Evolutionary conservation across 1,140 invertebrate species (phyloP).

Genomic region (Drosophila littoralis): DNA sequence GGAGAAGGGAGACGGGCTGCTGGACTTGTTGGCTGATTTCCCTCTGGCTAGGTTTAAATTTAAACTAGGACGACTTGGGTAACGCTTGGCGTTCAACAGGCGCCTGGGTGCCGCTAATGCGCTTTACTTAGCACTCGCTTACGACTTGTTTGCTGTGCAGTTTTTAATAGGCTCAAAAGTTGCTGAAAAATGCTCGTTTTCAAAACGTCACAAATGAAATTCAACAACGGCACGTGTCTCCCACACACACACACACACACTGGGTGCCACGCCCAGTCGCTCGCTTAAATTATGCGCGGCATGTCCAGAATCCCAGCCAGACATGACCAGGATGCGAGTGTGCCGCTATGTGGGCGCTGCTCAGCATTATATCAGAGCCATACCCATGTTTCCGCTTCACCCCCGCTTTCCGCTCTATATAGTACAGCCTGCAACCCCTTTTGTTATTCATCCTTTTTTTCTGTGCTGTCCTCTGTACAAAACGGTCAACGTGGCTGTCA

Average conservation of each 20-base stretch:
- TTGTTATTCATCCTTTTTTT: slow-evolving; percentile 39
- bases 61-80: background rate
- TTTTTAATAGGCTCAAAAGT: slow-evolving; percentile 29
- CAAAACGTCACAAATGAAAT: slow-evolving; percentile 26
- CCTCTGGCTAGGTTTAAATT: background rate
- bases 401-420: slow-evolving; percentile 6
- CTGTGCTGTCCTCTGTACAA: slow-evolving; percentile 11
- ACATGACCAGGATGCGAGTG: slow-evolving; percentile 4
- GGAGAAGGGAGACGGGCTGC: background rate
- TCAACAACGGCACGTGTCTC: slow-evolving; percentile 31
- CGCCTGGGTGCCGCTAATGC: slow-evolving; percentile 23
- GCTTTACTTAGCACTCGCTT: slow-evolving; percentile 33
- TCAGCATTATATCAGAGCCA: background rate
- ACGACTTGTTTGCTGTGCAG: background rate
- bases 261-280: slow-evolving; percentile 1
- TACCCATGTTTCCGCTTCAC: background rate
- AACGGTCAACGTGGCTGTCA: slow-evolving; percentile 41
- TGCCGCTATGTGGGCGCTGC: slow-evolving; percentile 5
- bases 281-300: slow-evolving; percentile 29
- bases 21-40: background rate
- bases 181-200: slow-evolving; percentile 1
- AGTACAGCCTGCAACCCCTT: slow-evolving; percentile 6
- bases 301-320: slow-evolving; percentile 15
- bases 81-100: slow-evolving; percentile 6
- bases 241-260: slow-evolving; percentile 1